phyloP scores from a whole-genome alignment of 1,140 invertebrate species.

The Ephestia elutella region DNA sequence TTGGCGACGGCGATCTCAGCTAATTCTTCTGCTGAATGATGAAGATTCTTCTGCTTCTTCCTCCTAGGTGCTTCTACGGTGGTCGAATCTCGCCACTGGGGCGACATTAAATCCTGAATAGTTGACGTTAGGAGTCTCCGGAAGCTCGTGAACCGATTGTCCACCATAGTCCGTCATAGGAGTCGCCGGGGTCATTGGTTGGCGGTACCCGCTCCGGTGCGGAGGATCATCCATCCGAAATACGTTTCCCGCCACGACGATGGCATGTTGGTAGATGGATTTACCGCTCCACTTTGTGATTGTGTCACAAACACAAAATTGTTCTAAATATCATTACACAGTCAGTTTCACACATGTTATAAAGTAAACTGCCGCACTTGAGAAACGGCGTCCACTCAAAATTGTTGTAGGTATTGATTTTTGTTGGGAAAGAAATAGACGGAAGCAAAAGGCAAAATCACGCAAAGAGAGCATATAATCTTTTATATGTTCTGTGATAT shows the following conservation, averaged over 20 bases:
- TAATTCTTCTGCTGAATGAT: constrained; percentile 43
- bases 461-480: too few species aligned
- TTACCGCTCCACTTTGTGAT: constrained; percentile 1
- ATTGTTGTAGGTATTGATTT: background rate
- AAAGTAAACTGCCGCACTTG: background rate
- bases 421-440: background rate
- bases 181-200: constrained; percentile 83
- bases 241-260: constrained; percentile 88
- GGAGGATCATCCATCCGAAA: constrained; percentile 93
- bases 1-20: constrained; percentile 57
- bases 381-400: background rate
- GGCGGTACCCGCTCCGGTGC: constrained; percentile 88
- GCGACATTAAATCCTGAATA: constrained; percentile 60
- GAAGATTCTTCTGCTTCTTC: constrained; percentile 47
- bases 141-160: constrained; percentile 65
- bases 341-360: background rate
- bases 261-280: constrained; percentile 78
- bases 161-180: constrained; percentile 68
- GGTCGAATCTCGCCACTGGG: constrained; percentile 44
- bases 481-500: too few species aligned
- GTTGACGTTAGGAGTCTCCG: constrained; percentile 39
- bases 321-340: background rate
- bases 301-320: background rate
- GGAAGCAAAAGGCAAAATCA: background rate
- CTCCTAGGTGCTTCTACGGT: constrained; percentile 34